Base-by-base conservation (phyloP, 2,113 vertebrate species). In the Perca flavescens region DNA sequence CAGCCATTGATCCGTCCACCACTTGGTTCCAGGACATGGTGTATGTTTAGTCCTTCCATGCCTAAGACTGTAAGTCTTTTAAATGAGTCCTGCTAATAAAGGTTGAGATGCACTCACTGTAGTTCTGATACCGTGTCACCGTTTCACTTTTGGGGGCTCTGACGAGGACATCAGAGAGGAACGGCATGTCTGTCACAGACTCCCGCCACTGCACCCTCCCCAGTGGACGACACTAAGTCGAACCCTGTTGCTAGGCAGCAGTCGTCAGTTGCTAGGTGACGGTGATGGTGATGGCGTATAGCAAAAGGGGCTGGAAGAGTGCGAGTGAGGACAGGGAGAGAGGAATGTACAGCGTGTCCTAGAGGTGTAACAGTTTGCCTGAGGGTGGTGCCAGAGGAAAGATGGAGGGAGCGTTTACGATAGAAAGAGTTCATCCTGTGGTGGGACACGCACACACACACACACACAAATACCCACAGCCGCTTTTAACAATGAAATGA, bases 221-320 rank as follows among this genome's bases (percentile, higher is more conserved):
- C 61, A 3, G 4, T 62, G 47, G 68, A 74, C 73, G 61, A 82
- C 66, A 54, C 77, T 19, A 81, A 73, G 68, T 84, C 81, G 66
- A 71, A 54, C 73, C 63, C 82, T 77, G 94, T 94, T 95, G 93
- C 94, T 89, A 92, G 85, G 94, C 89, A 94, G 82, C 89, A 64
- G 74, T 31, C 46, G 25, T 80, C 83, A 80, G 94, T 94, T 95
- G 93, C 93, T 92, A 92, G 91, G 94, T 1, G 67, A 93, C 87
- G 56, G 73, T 77, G 79, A 83, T 72, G 56, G 73, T 77, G 78
- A 83, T 72, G 86, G 79, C 80, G 28, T 73, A 34, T 16, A 52
- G 74, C 66, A 61, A 36, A 11, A 74, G 16, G 61, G 80, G 63
- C 77, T 68, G 73, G 62, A 81, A 57, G 90, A 85, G 87, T 68